Evolutionary conservation across 2,888 invertebrate genomes (phyloP), one percentile per base, ranked within the genome.

Genomic region (Diarsia rubi): DNA sequence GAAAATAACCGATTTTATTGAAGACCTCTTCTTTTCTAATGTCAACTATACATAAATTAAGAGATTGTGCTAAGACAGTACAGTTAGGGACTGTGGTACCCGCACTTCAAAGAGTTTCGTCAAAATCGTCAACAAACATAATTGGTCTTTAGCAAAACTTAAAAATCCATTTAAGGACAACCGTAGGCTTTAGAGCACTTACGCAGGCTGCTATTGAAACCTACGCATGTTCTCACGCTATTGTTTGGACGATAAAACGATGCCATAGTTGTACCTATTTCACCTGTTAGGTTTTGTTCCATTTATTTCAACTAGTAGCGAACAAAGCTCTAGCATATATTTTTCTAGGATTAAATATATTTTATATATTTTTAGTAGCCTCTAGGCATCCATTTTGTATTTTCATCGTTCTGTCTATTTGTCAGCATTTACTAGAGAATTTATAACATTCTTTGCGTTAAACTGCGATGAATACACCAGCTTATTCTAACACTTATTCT

Each of bases 211-310:
- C 27, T 57, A 54, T 59, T 44, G 62, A 59, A 81, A 57, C 81
- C 84, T 66, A 69, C 81, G 65, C 71, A 24, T 11, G 60, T 82
- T 82, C 82, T 72, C 82, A 84, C 84, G 84, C 45, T 31, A 65
- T 69, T 80, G 75, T 81, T 42, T 21, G 11, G 16, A 21, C 12
- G 45, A 11, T 64, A 14, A 6, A 59, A 19, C 52, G 19, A 52
- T 27, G 49, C 57, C 12, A 31, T 68, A 37, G 42, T 27, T 31
- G 42, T 5, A 44, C 31, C 14, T 47, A 83, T 79, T 65, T 64
- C 67, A 49, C 49, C 62, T 19, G 27, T 63, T 47, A 45, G 31
- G 16, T 21, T 69, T 52, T 45, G 9, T 49, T 31, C 4, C 12
- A 74, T 62, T 31, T 54, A 49, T 78, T 65, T 72, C 31, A 62